Percentiles rank a stretch among this genome's conserved stretches.
phyloP scores from a whole-genome alignment of 1,140 invertebrate species.

The Melitaea cinxia region DNA sequence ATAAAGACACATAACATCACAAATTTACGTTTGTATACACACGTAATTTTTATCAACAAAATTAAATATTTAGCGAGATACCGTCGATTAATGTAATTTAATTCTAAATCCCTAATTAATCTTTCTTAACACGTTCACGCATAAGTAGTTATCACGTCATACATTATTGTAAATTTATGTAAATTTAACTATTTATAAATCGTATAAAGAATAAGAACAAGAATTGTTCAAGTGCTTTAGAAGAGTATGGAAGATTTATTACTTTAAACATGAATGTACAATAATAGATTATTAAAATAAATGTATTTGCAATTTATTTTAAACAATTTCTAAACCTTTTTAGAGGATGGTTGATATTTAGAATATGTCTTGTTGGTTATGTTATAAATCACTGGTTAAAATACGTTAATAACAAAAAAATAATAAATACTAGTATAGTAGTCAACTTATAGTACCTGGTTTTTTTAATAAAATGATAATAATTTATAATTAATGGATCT shows the following conservation, averaged over 20 bases:
- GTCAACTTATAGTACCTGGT: no score
- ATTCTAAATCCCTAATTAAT: neutral
- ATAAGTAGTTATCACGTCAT: conserved; percentile 14
- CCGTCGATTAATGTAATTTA: neutral
- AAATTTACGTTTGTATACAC: neutral
- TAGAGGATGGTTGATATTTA: no score
- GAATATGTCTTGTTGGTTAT: no score
- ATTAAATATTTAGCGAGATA: neutral
- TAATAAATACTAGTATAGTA: no score
- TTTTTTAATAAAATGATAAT: no score
- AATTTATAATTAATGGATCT: no score
- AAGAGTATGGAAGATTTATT: conserved; percentile 9
- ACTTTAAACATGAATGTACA: conserved; percentile 13
- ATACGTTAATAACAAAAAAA: no score
- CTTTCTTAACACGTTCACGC: neutral
- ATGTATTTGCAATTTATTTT: neutral
- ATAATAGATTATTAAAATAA: conserved; percentile 18
- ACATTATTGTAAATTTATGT: conserved; percentile 24
- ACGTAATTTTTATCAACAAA: neutral
- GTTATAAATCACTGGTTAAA: no score
- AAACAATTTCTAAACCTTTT: no score
- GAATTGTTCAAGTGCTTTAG: neutral
- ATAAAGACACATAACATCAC: no score
- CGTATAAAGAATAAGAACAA: conserved; percentile 7
- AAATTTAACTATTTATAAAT: conserved; percentile 24